Base-by-base conservation (phyloP, 1,140 invertebrate genomes). In the Leptinotarsa undecemlineata region DNA sequence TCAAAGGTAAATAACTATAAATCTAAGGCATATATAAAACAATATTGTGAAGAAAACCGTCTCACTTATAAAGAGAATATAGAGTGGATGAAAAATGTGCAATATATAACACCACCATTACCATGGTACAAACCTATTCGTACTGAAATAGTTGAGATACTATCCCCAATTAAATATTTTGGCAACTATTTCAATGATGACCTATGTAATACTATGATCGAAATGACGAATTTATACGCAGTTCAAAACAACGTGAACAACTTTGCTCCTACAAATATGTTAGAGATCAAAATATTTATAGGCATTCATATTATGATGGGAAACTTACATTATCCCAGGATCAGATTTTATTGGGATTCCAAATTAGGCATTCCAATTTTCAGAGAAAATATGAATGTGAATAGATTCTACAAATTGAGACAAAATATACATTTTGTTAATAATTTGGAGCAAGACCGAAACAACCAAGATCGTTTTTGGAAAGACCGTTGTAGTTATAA, bases 391-490 rank as follows among this genome's bases (percentile, higher is more conserved):
- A 57, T 57, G 14, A 57, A 57, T 57, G 48, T 57, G 14, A 57
- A 57, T 57, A 57, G 48, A 57, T 57, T 57, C n/a, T 57, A 15
- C 14, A 57, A 57, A 57, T 57, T 57, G 48, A 14, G 14, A 57
- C 48, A 57, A 57, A 57, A 57, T 57, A 17, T 57, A n/a, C 48
- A 57, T 57, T 57, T 57, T 57, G 48, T 57, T 15, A 57, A 57
- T 57, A n/a, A 15, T n/a, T 17, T 57, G n/a, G 48, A n/a, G n/a
- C 14, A n/a, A n/a, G 48, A 57, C 15, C 14, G 14, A 57, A 57
- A 57, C n/a, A 57, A 57, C n/a, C 14, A n/a, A 57, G 48, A 57
- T 57, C 48, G 48, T 57, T 57, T 57, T 57, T n/a, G 48, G 14
- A 57, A 57, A n/a, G 14, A 57, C 14, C 48, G n/a, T 57, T 57